Evolutionary conservation across 1,140 invertebrate species (phyloP).

Genomic region (Onthophagus taurus): DNA sequence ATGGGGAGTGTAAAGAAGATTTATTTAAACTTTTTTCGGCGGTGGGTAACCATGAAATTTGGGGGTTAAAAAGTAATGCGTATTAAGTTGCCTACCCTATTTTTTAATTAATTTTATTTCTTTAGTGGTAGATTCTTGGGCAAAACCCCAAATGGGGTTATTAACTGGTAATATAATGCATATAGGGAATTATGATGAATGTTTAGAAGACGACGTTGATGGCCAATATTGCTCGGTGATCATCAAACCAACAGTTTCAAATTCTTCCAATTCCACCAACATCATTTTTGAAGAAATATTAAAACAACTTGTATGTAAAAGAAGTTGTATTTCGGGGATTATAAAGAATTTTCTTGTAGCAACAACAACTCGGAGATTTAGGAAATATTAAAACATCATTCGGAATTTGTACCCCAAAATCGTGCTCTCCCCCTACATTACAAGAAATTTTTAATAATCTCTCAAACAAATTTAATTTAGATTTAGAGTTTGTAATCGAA

Average conservation of each 20-base stretch:
- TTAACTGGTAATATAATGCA: constrained; percentile 17
- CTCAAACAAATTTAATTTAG: constrained; percentile 15
- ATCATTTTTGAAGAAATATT: constrained; percentile 11
- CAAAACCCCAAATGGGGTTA: constrained; percentile 22
- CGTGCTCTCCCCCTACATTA: constrained; percentile 19
- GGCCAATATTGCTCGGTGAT: constrained; percentile 26
- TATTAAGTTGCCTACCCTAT: no score
- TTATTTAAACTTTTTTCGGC: no score
- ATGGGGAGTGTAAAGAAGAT: no score
- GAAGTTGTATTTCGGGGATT: no score
- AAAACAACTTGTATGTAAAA: no score
- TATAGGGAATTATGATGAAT: constrained; percentile 25
- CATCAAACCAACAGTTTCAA: neutral
- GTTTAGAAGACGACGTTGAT: constrained; percentile 16
- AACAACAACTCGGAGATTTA: no score
- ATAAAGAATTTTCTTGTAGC: no score
- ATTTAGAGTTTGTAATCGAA: constrained; percentile 11
- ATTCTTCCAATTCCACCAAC: no score
- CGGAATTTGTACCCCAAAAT: constrained; percentile 22
- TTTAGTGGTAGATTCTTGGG: constrained; percentile 27
- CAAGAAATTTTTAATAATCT: constrained; percentile 21
- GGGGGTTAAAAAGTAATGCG: no score
- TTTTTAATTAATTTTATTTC: neutral
- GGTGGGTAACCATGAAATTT: no score
- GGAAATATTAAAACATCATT: constrained; percentile 16